Evolutionary conservation across 2,113 vertebrate genomes (phyloP).

Genomic region (Perca flavescens): DNA sequence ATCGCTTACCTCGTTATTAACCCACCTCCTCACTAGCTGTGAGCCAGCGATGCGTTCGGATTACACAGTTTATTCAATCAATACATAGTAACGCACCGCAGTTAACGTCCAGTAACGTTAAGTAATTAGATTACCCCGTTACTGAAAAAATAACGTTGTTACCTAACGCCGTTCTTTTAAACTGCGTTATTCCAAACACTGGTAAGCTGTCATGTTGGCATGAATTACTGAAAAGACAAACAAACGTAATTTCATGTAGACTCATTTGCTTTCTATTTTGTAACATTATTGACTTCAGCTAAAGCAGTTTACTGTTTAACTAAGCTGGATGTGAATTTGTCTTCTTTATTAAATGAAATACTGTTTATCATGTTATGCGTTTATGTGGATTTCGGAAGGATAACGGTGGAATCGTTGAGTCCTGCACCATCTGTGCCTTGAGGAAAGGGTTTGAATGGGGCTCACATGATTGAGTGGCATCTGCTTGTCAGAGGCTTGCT

Average conservation of each 20-base stretch:
- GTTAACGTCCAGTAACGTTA: too few relatives aligned
- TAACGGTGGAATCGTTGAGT: slow-evolving; percentile 78
- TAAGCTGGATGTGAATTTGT: slow-evolving; percentile 13
- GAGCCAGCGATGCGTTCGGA: too few relatives aligned
- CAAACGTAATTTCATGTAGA: slow-evolving; percentile 21
- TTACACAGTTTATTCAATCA: too few relatives aligned
- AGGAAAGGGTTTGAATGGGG: slow-evolving; percentile 74
- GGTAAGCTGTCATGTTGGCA: slow-evolving; percentile 58
- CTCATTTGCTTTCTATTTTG: slow-evolving; percentile 37
- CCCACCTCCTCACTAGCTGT: too few relatives aligned
- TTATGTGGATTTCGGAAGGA: slow-evolving; percentile 27
- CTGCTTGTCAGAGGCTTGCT: slow-evolving; percentile 89
- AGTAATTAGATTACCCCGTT: too few relatives aligned
- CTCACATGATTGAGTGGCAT: slow-evolving; percentile 88
- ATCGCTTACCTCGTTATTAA: too few relatives aligned
- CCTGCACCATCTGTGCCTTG: slow-evolving; percentile 86
- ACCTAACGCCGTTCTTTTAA: too few relatives aligned
- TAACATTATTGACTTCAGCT: slow-evolving; percentile 32
- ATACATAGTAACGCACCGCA: too few relatives aligned
- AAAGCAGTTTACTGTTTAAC: slow-evolving; percentile 8
- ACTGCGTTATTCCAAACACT: too few relatives aligned
- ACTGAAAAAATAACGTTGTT: too few relatives aligned
- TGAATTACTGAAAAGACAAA: slow-evolving; percentile 31
- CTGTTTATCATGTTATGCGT: not conserved
- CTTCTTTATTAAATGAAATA: slow-evolving; percentile 21